Evolutionary conservation across 2,113 vertebrate genomes (phyloP), one percentile per base, ranked within the genome.

Genomic region (Neopipo cinnamomea): DNA sequence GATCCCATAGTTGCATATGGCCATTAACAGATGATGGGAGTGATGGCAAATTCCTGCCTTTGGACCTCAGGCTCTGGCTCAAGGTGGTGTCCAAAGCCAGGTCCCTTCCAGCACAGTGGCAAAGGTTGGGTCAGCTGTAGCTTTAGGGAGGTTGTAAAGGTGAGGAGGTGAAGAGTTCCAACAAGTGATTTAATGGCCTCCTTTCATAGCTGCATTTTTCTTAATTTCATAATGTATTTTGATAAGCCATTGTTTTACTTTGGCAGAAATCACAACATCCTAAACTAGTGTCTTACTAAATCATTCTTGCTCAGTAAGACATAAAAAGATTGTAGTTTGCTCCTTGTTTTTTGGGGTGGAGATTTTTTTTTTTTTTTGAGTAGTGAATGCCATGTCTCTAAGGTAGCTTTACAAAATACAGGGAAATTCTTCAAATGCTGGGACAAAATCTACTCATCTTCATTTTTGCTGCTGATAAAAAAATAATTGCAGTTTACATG

Each of bases 391-490:
- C 0, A 0, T 39, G 5, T 72, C n/a, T 75, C 33, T 65, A 56
- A 84, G 24, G 55, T 70, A 42, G 25, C n/a, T 68, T 84, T 92
- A 88, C 14, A 85, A 76, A 92, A 79, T 71, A 41, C 15, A 61
- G 25, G 16, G 22, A 56, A 83, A 53, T 75, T 30, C 49, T 86
- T 37, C 44, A 50, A 65, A 83, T 52, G 21, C 18, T 81, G 31
- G 42, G 58, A 52, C 74, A 89, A 78, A 90, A 72, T 61, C 52
- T 92, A 61, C 56, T 91, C 23, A 75, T 94, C 73, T 92, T 77
- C 62, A 22, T 42, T 92, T 95, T 87, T 87, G 61, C 82, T 82
- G 49, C 62, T 87, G 74, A 68, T 94, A 81, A 97, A 95, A 91
- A 90, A 95, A 67, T 86, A 81, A 89, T 72, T 84, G 65, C 65